These are phyloP conservation scores for Lipotes vexillifer DNA, from an alignment of 2,113 vertebrate genomes.

Conservation along the genomic window DNA sequence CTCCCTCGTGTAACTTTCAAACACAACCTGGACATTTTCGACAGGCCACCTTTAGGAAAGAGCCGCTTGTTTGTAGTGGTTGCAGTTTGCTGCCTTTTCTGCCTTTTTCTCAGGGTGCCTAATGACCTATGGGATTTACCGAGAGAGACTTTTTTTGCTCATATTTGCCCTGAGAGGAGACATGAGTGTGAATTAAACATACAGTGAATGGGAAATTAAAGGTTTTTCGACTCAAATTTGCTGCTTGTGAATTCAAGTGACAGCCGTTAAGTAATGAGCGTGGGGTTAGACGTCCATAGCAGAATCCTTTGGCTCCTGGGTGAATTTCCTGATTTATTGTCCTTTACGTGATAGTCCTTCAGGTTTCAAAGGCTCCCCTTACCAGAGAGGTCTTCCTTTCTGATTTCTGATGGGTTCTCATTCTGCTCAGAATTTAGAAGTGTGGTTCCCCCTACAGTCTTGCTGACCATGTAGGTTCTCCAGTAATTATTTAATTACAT, in stretches of 20 bases:
- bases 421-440: neutral
- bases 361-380: neutral
- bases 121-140: neutral
- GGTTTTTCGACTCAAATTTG: neutral
- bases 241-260: constrained; percentile 27
- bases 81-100: neutral
- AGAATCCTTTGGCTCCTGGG: neutral
- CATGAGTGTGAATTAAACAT: neutral
- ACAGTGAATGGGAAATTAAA: constrained; percentile 23
- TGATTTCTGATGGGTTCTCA: neutral
- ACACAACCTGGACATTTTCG: neutral
- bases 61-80: neutral
- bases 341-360: neutral
- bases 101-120: neutral
- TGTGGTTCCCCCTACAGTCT: neutral
- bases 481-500: neutral
- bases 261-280: neutral
- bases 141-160: neutral
- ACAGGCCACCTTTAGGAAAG: neutral
- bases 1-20: neutral
- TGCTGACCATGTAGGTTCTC: neutral
- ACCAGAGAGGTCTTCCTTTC: neutral
- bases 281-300: neutral
- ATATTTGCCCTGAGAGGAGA: neutral
- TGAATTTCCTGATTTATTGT: neutral